Base-by-base conservation (phyloP, 2,113 vertebrate genomes). In the Eptesicus fuscus region DNA sequence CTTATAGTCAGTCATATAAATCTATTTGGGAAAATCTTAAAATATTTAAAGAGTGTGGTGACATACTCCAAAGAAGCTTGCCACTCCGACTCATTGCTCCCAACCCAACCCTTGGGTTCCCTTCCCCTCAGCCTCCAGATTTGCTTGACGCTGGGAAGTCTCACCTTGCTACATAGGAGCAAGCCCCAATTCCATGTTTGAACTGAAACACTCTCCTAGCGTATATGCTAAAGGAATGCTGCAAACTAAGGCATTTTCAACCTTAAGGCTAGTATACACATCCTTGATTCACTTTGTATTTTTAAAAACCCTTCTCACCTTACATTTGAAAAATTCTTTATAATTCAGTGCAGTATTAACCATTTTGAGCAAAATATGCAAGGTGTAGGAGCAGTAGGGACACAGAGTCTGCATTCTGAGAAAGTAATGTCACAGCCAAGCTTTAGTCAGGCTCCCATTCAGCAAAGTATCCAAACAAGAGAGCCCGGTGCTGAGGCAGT, bases 401-500 rank as follows among this genome's bases (percentile, higher is more conserved):
- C 42, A 23, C 37, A 61, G 28, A 80, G 23, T 10, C 32, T 5
- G 28, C n/a, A 53, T n/a, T 71, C 53, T 22, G 14, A 82, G 35
- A 9, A 49, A 22, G 6, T 9, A 12, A 40, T 40, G 71, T 30
- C 7, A 78, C 18, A n/a, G 13, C 8, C 32, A 40, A 63, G 32
- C 2, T 51, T 22, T 17, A 16, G 18, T 25, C 30, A 13, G 4
- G 0, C 5, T 28, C 53, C n/a, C 4, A 37, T 32, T 65, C 6
- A 10, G 35, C 1, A 13, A 69, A 88, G 40, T 32, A 16, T 23
- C 63, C 40, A 16, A 14, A 7, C 2, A 28, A 18, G 47, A 56
- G 22, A 18, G 56, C 0, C 0, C 4, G 3, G 35, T n/a, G 5
- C 9, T 16, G 20, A 9, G 6, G 22, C 14, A 16, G 20, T 2